These are phyloP conservation scores for Ranitomeya imitator DNA, from an alignment of 2,113 vertebrate genomes.

Conservation along the genomic window DNA sequence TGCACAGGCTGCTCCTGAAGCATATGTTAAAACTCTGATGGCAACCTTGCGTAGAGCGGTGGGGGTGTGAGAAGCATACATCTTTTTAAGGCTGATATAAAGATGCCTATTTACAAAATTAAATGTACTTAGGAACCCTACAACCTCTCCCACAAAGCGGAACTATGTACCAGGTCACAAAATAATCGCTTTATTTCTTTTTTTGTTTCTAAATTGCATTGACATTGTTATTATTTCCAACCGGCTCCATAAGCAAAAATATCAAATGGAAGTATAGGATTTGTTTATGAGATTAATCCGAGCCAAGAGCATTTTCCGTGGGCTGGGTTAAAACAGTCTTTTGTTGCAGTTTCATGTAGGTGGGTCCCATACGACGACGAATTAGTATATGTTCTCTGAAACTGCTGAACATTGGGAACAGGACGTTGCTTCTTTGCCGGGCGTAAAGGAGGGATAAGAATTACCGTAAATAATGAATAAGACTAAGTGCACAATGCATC, in stretches of 20 bases:
- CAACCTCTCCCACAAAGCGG: conserved; percentile 5
- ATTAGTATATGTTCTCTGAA: neutral
- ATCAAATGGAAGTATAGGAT: conserved; percentile 23
- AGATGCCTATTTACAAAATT: conserved; percentile 51
- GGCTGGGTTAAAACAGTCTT: neutral
- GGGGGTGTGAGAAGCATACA: conserved; percentile 32
- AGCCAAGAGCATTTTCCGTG: neutral
- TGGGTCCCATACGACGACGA: neutral
- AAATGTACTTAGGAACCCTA: conserved; percentile 23
- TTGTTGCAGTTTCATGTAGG: neutral
- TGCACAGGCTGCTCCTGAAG: conserved; percentile 36
- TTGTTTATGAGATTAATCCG: conserved; percentile 4
- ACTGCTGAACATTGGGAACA: too few species aligned
- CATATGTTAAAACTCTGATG: conserved; percentile 51
- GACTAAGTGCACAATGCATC: too few species aligned
- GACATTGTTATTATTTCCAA: conserved; percentile 35
- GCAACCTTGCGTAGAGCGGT: conserved; percentile 34
- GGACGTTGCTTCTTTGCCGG: neutral
- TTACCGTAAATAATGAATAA: too few species aligned
- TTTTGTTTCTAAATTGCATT: conserved; percentile 18
- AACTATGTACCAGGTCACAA: conserved; percentile 23
- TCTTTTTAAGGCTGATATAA: conserved; percentile 41
- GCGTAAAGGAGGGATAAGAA: too few species aligned
- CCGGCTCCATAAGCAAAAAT: neutral
- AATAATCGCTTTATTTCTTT: conserved; percentile 40